Evolutionary conservation across 1,140 invertebrate genomes (phyloP).

Genomic region (Calycopis cecrops): DNA sequence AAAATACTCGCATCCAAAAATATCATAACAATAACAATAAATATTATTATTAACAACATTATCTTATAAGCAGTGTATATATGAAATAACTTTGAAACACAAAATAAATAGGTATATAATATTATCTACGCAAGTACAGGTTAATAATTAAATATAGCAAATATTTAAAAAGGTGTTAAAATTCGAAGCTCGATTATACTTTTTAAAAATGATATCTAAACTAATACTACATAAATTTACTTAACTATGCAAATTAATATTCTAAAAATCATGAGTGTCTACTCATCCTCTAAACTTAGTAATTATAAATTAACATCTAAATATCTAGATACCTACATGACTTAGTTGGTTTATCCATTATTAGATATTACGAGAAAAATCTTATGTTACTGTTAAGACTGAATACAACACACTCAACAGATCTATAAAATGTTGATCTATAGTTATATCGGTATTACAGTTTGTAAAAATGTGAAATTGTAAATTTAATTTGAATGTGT

Average conservation of each 20-base stretch:
- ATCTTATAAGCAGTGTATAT: conserved; percentile 70
- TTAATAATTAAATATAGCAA: conserved; percentile 60
- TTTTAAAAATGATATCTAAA: conserved; percentile 59
- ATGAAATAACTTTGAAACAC: conserved; percentile 62
- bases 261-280: conserved; percentile 52
- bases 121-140: conserved; percentile 38
- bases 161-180: conserved; percentile 66
- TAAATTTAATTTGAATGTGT: too few relatives aligned
- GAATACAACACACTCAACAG: conserved; percentile 36
- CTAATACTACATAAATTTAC: conserved; percentile 51
- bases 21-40: conserved; percentile 69
- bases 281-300: conserved; percentile 74
- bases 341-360: conserved; percentile 51
- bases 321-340: conserved; percentile 36
- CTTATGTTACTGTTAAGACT: conserved; percentile 50
- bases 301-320: conserved; percentile 55
- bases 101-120: conserved; percentile 47
- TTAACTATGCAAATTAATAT: conserved; percentile 53
- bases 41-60: conserved; percentile 63
- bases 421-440: too few relatives aligned
- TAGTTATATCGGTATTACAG: too few relatives aligned
- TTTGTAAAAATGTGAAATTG: too few relatives aligned
- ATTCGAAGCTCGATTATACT: conserved; percentile 69
- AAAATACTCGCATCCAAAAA: conserved; percentile 71
- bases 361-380: conserved; percentile 34